A percentile compares a stretch with the other conserved stretches of the same genome.
These are phyloP conservation scores for Corbicula japonica DNA, from an alignment of 2,888 invertebrate species.

Conservation along the genomic window DNA sequence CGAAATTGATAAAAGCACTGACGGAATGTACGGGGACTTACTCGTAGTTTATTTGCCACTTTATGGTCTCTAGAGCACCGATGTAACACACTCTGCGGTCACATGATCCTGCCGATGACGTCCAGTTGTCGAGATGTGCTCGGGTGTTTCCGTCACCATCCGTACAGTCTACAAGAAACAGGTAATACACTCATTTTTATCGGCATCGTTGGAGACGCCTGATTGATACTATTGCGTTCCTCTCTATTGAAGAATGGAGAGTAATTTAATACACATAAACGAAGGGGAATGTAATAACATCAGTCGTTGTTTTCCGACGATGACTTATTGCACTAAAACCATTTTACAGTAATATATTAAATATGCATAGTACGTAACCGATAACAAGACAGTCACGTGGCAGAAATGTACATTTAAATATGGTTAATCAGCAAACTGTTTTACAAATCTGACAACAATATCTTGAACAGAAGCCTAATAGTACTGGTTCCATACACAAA, in stretches of 20 bases:
- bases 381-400: no score
- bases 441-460: no score
- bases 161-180: conserved; percentile 44
- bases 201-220: neutral
- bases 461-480: no score
- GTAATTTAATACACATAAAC: neutral
- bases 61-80: conserved; percentile 8
- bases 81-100: conserved; percentile 47
- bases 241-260: neutral
- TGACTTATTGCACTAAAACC: no score
- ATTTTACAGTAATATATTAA: neutral
- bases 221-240: neutral
- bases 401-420: no score
- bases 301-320: no score
- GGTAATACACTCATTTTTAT: neutral
- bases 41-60: conserved; percentile 40
- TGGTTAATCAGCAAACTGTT: no score
- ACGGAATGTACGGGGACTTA: conserved; percentile 15
- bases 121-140: conserved; percentile 46
- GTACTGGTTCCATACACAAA: no score
- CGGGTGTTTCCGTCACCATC: conserved; percentile 32
- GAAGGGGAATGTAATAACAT: neutral
- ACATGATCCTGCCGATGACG: conserved; percentile 37
- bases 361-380: no score
- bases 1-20: no score